phyloP scores from a whole-genome alignment of 2,888 invertebrate genomes.

The Perizoma flavofasciatum region DNA sequence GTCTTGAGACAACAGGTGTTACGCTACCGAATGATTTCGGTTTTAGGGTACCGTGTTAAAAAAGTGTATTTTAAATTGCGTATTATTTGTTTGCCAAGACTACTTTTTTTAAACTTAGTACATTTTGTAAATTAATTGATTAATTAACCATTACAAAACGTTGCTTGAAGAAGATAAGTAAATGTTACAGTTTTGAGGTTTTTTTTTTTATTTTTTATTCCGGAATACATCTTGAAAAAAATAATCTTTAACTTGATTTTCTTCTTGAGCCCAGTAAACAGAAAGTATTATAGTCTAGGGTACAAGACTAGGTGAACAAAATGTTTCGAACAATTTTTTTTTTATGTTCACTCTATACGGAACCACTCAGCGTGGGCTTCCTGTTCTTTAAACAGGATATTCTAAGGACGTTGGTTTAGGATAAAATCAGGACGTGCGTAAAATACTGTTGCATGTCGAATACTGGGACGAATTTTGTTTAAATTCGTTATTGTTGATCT shows the following conservation, averaged over 20 bases:
- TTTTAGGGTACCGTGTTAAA: conserved; percentile 34
- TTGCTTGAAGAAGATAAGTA: no score
- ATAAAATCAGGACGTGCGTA: conserved; percentile 43
- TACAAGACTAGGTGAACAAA: no score
- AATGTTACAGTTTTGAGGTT: no score
- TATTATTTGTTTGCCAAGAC: no score
- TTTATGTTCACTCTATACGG: conserved; percentile 14
- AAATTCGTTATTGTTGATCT: conserved; percentile 35
- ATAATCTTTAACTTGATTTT: no score
- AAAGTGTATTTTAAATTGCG: no score
- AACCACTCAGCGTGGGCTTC: conserved; percentile 19
- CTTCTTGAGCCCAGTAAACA: background rate
- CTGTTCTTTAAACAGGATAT: conserved; percentile 41
- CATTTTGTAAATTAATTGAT: no score
- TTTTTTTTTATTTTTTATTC: no score
- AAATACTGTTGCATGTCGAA: conserved; percentile 40
- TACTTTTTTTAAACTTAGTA: no score
- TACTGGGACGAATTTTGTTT: conserved; percentile 47
- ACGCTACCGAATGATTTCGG: conserved; percentile 60
- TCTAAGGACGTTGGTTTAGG: conserved; percentile 47
- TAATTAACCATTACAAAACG: no score
- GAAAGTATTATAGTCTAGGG: no score
- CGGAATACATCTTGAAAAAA: no score
- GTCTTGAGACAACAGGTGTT: conserved; percentile 72
- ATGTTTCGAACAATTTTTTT: background rate